Base-by-base conservation (phyloP, 2,888 invertebrate species). In the Netelia melanura region DNA sequence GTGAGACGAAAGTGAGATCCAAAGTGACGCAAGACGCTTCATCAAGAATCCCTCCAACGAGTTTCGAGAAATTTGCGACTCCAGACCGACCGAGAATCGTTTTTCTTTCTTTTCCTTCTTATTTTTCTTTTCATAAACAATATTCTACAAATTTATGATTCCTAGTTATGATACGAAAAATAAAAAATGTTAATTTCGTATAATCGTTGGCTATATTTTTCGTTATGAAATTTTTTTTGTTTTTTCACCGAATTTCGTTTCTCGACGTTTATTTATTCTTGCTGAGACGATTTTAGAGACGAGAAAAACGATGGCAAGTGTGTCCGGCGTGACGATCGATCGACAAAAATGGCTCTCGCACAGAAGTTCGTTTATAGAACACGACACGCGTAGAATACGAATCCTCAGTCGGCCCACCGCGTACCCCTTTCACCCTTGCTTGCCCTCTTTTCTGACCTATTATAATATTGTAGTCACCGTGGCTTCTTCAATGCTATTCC, bases 321-420 rank as follows among this genome's bases (percentile, higher is more conserved):
- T 67, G 75, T 74, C 84, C 79, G 65, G 78, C 54, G 74, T 38
- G 64, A n/a, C 70, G 58, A 77, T 83, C 81, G 75, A 80, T 84
- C 79, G 58, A 71, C 48, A 23, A 54, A 44, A 77, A 58, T 30
- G 67, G 67, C 56, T 58, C 58, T 38, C 56, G 56, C 79, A 81
- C 74, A 64, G 79, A 21, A 11, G 30, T 67, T 54, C 61, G 71
- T 79, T 82, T 58, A 48, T 83, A 85, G 87, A 88, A 86, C 86
- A 89, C 88, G 87, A 88, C 77, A 80, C 81, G 78, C 75, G 79
- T 74, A 79, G 67, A 62, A 72, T 72, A 71, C 74, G 65, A 81
- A 82, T 77, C 68, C 83, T 77, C 75, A 74, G 17, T 64, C 67
- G 80, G 64, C 68, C 74, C 77, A 9, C 58, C n/a, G n/a, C 30